Evolutionary conservation across 2,797 vertebrate species (phyloP), one percentile per base, ranked within the genome.

Genomic region (Sciurus vulgaris): DNA sequence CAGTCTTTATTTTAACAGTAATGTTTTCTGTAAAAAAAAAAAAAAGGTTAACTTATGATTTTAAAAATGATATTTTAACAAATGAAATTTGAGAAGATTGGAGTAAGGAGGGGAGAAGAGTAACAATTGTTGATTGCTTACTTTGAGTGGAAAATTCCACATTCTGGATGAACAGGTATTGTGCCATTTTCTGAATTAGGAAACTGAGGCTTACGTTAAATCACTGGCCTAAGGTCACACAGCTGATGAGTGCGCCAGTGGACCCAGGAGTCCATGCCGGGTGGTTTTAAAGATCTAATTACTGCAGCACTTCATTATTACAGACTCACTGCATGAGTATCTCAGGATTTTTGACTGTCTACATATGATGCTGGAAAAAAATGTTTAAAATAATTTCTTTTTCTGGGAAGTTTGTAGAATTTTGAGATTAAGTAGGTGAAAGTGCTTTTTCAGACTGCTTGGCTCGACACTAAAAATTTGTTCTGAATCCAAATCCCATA

Each of bases 401-500:
- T 89, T 83, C 91, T 91, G 91, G 74, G 74, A 91, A 93, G 61
- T 82, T 94, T 94, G 93, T 94, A 90, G 86, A 81, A 89, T 93
- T 95, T 94, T 89, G 59, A 86, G 54, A 96, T 77, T 96, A 94
- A 96, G 51, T 84, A 85, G 89, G 89, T 96, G 70, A 96, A 96
- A 95, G 41, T 81, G 70, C 35, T 95, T 91, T 96, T 96, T 96
- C 47, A 88, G 88, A 70, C 26, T 77, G 41, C 61, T 96, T 93
- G 86, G 41, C 76, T 95, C 3, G 11, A 74, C 35, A 69, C 61
- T 94, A 96, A 97, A 92, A 73, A 33, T 73, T 81, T 96, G 54
- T 90, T 94, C 78, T 82, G 56, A 93, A 76, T 97, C 95, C 88
- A 97, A 96, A 95, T 89, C 89, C 30, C 89, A 81, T 96, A 89